Conservation (phyloP, 1,140 invertebrate genomes). For the Hestina assimilis region DNA sequence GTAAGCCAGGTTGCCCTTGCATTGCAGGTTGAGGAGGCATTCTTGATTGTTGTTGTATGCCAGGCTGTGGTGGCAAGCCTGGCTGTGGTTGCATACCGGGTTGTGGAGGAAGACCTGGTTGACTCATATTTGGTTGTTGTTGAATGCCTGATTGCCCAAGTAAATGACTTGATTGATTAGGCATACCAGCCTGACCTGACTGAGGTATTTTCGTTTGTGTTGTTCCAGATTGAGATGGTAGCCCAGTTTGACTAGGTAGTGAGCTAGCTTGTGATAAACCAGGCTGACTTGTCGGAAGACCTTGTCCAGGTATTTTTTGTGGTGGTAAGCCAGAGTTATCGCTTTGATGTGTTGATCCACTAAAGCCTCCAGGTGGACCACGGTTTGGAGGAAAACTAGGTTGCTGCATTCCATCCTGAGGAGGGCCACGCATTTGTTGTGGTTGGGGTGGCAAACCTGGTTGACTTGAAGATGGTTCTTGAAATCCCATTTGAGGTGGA, state of each 20-base stretch:
- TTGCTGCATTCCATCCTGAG: constrained; percentile 31
- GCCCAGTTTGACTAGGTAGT: constrained; percentile 28
- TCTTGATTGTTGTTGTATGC: constrained; percentile 22
- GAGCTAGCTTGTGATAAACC: constrained; percentile 24
- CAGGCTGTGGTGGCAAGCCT: neutral
- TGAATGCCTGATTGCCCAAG: neutral
- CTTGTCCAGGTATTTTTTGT: constrained; percentile 17
- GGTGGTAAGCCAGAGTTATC: constrained; percentile 18
- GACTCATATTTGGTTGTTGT: constrained; percentile 1
- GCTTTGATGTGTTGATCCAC: constrained; percentile 5
- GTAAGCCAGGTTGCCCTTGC: constrained; percentile 33
- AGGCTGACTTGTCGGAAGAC: neutral
- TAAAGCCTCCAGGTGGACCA: constrained; percentile 8
- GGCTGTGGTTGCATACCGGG: constrained; percentile 25
- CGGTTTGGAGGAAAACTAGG: constrained; percentile 17
- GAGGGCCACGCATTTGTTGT: constrained; percentile 16
- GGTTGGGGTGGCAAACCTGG: constrained; percentile 29
- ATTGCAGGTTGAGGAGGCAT: constrained; percentile 29
- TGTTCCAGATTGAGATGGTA: constrained; percentile 13
- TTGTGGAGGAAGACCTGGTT: no score
- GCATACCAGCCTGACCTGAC: constrained; percentile 8
- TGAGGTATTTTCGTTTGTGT: constrained; percentile 8
- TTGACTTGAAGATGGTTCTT: constrained; percentile 29
- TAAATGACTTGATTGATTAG: constrained; percentile 17
- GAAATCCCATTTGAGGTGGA: constrained; percentile 20